Conservation (phyloP, 2,797 vertebrate genomes). For the Danio albolineatus region DNA sequence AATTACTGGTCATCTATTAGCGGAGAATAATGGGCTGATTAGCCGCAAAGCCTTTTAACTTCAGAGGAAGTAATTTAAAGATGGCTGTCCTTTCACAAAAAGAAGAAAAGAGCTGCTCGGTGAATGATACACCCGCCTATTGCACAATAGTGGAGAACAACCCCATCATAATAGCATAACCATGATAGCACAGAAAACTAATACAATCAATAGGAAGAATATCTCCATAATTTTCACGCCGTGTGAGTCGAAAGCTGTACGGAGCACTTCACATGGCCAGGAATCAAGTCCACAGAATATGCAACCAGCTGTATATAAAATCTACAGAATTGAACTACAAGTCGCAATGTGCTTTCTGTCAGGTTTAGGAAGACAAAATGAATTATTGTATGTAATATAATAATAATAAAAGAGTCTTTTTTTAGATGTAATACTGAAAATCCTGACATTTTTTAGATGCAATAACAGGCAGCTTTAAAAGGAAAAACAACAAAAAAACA, state of each 20-base stretch:
- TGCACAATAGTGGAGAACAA: constrained; percentile 78
- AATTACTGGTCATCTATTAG: constrained; percentile 90
- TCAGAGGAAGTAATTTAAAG: constrained; percentile 86
- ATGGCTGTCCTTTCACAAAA: constrained; percentile 79
- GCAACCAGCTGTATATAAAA: constrained; percentile 9
- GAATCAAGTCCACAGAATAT: constrained; percentile 65
- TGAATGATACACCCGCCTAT: constrained; percentile 80
- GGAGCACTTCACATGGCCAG: constrained; percentile 9
- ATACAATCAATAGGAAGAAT: constrained; percentile 76
- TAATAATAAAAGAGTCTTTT: too few relatives aligned
- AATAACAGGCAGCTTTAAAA: constrained; percentile 22
- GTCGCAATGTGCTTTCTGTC: not conserved
- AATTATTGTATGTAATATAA: too few relatives aligned
- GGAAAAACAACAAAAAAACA: constrained; percentile 24
- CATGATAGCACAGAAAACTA: constrained; percentile 76
- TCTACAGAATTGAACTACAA: not conserved
- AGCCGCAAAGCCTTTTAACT: constrained; percentile 83
- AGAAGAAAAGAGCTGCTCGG: constrained; percentile 80
- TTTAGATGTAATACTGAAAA: not conserved
- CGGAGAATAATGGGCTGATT: constrained; percentile 84
- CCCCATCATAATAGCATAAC: constrained; percentile 85
- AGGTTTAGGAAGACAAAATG: not conserved
- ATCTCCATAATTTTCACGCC: constrained; percentile 69
- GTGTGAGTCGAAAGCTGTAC: constrained; percentile 72
- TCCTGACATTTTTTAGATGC: not conserved